Evolutionary conservation across 2,888 invertebrate genomes (phyloP), one percentile per base, ranked within the genome.

Genomic region (Digitonthophagus gazella): DNA sequence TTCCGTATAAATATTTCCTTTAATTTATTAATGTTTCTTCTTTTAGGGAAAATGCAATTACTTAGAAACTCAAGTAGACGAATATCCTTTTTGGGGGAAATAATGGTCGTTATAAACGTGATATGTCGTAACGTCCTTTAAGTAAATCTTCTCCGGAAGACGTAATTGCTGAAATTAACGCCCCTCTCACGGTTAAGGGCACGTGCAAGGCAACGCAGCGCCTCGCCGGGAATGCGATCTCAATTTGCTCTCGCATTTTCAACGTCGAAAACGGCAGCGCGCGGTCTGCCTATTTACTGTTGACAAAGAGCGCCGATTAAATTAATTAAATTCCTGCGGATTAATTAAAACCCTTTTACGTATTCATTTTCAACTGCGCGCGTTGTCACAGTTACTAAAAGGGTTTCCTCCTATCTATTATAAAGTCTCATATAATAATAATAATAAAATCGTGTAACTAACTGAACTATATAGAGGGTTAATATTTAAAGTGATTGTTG

Each of bases 251-350:
- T 20, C 18, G 18, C 61, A 61, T 61, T 61, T 20, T 20, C 61
- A 8, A 3, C 18, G 16, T 20, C 18, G 18, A 61, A 16, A 19
- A n/a, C n/a, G 61, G 6, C 61, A 11, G 15, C 11, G 61, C 18
- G 14, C 20, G 61, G 18, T 20, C 18, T 20, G 61, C 19, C 18
- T 61, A 61, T 61, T 61, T 61, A 61, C 61, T 18, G 18, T 19
- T 18, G 61, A 61, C 61, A 19, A 61, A 61, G 61, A 20, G n/a
- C 19, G 14, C 18, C 61, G 61, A 61, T 61, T 61, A 16, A 61
- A 18, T 61, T 61, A 61, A 61, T 61, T 61, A 61, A 61, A 61
- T 61, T 61, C 61, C 28, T 8, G 16, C 4, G 61, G 20, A 16
- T 61, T 61, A 61, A 61, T 61, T 58, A 58, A 58, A 58, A n/a